Evolutionary conservation across 2,888 invertebrate genomes (phyloP).

Genomic region (Nomada ruficornis): DNA sequence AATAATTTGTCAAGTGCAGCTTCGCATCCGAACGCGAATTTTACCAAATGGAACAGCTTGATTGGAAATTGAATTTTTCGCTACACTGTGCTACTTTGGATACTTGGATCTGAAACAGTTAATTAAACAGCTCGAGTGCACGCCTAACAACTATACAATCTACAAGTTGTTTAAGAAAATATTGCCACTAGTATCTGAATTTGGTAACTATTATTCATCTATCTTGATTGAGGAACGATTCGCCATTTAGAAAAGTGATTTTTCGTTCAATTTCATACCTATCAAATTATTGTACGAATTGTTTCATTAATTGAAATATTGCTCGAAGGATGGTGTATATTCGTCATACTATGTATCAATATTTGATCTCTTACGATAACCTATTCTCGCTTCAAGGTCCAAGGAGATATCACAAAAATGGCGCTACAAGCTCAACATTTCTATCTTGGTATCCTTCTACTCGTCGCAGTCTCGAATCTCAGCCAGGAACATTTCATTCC

Average conservation of each 20-base stretch:
- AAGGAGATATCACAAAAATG: slow-evolving; percentile 28
- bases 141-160: no score
- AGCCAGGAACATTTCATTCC: slow-evolving; percentile 18
- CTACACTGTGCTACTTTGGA: not conserved
- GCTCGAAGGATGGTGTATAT: no score
- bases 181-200: no score
- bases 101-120: not conserved
- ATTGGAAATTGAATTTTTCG: not conserved
- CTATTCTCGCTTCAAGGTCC: not conserved
- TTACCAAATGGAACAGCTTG: not conserved
- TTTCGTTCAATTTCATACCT: no score
- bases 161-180: no score
- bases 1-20: slow-evolving; percentile 11
- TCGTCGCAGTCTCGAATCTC: slow-evolving; percentile 37
- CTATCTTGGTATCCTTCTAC: slow-evolving; percentile 26
- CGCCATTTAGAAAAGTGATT: no score
- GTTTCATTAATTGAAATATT: not conserved
- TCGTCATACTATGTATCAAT: no score
- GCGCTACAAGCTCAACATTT: slow-evolving; percentile 21
- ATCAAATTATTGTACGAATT: no score
- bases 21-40: not conserved
- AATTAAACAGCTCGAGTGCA: no score
- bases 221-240: no score
- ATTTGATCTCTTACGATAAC: not conserved
- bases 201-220: no score